phyloP scores from a whole-genome alignment of 2,797 vertebrate genomes.

The Odontamblyopus lacepedii region DNA sequence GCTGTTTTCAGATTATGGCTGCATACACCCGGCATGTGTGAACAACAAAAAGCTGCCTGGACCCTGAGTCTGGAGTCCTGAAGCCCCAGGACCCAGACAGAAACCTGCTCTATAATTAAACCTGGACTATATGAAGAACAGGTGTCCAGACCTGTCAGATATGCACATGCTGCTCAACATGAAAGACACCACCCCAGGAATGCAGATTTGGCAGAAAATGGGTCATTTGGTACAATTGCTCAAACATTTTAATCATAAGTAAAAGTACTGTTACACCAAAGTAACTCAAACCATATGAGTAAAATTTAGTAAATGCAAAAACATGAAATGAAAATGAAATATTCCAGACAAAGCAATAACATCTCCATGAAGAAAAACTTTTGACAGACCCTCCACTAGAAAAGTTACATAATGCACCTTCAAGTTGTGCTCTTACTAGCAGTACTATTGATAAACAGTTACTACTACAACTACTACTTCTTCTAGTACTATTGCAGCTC shows the following conservation, averaged over 20 bases:
- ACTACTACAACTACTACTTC: neutral
- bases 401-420: too few relatives aligned
- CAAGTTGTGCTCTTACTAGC: too few relatives aligned
- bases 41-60: conserved; percentile 29
- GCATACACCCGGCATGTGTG: conserved; percentile 45
- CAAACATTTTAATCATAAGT: neutral
- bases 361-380: too few relatives aligned
- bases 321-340: too few relatives aligned
- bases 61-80: conserved; percentile 14
- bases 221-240: neutral
- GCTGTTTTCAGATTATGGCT: conserved; percentile 33
- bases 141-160: conserved; percentile 70
- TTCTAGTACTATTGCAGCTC: neutral
- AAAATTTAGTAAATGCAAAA: too few relatives aligned
- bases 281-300: neutral
- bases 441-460: neutral
- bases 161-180: conserved; percentile 51
- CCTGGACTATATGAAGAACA: conserved; percentile 59
- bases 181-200: conserved; percentile 43
- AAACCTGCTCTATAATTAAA: conserved; percentile 78
- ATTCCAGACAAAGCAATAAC: too few relatives aligned
- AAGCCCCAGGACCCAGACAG: conserved; percentile 41
- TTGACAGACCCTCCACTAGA: too few relatives aligned
- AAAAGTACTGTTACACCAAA: neutral
- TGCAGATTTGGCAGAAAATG: neutral